These are phyloP conservation scores for Apamea monoglypha DNA, from an alignment of 2,888 invertebrate species.

Conservation along the genomic window DNA sequence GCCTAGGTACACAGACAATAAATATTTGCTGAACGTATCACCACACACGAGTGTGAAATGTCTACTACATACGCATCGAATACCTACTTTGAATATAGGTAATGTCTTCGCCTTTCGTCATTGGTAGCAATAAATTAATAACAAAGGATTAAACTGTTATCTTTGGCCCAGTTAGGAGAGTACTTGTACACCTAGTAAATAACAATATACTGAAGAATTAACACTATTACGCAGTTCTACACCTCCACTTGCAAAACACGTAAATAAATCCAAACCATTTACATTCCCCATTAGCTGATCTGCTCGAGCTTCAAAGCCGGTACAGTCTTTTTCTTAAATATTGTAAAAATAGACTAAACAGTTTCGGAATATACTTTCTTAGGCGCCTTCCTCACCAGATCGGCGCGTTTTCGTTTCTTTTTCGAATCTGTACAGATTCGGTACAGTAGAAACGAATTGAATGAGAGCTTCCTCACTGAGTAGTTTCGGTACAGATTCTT, in stretches of 20 bases:
- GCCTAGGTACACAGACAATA: slow-evolving; percentile 4
- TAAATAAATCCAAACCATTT: neutral
- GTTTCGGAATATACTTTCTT: neutral
- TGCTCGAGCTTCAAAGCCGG: neutral
- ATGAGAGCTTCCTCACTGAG: too few relatives aligned
- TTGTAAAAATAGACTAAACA: neutral
- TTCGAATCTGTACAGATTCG: too few relatives aligned
- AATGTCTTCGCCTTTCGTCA: slow-evolving; percentile 40
- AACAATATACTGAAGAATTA: slow-evolving; percentile 19
- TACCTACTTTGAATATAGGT: slow-evolving; percentile 16
- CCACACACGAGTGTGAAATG: slow-evolving; percentile 6
- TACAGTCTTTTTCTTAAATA: neutral
- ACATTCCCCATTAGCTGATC: neutral
- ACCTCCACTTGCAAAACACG: neutral
- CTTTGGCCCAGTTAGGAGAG: slow-evolving; percentile 68
- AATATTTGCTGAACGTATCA: slow-evolving; percentile 36
- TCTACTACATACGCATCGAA: neutral
- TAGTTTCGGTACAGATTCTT: too few relatives aligned
- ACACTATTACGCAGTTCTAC: neutral
- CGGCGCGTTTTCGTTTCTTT: too few relatives aligned
- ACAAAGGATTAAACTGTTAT: slow-evolving; percentile 68
- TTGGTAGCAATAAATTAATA: slow-evolving; percentile 32
- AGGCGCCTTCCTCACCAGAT: too few relatives aligned
- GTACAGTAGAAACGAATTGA: too few relatives aligned
- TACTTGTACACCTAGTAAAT: slow-evolving; percentile 33